phyloP scores from a whole-genome alignment of 1,140 invertebrate species.

The Aphelenchoides besseyi region DNA sequence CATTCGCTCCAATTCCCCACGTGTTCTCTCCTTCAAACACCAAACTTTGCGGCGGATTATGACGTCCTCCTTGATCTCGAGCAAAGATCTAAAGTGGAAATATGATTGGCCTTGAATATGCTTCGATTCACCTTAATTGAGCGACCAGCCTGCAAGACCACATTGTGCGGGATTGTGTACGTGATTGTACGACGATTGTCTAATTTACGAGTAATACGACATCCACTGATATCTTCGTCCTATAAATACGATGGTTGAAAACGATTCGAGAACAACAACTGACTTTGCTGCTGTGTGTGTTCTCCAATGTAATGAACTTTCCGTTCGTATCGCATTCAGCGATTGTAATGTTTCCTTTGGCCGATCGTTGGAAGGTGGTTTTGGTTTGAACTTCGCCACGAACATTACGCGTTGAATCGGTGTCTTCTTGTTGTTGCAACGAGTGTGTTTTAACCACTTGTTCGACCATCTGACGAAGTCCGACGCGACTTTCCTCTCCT shows the following conservation, averaged over 20 bases:
- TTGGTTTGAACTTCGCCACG: conserved; percentile 66
- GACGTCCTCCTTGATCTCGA: conserved; percentile 54
- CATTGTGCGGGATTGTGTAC: conserved; percentile 59
- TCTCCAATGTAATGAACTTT: conserved; percentile 66
- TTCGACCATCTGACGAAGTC: conserved; percentile 62
- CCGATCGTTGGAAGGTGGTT: conserved; percentile 65
- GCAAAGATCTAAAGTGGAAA: conserved; percentile 55
- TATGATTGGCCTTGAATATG: background rate
- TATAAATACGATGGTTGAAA: conserved; percentile 16
- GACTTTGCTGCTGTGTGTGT: conserved; percentile 62
- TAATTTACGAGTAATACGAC: conserved; percentile 57
- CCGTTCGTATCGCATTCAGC: conserved; percentile 66
- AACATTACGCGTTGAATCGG: conserved; percentile 62
- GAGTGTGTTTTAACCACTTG: conserved; percentile 63
- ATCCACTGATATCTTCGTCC: conserved; percentile 62
- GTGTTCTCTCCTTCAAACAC: conserved; percentile 61
- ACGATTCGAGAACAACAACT: background rate
- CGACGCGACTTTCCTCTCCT: conserved; percentile 59
- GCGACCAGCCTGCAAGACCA: conserved; percentile 52
- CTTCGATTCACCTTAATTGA: conserved; percentile 31
- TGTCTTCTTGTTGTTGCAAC: conserved; percentile 62
- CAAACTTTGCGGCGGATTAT: conserved; percentile 58
- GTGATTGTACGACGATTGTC: conserved; percentile 61
- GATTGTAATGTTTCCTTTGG: conserved; percentile 64
- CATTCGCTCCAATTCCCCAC: conserved; percentile 64